Percentiles rank a stretch among this genome's conserved stretches.
Conservation (phyloP, 1,140 invertebrate genomes). For the Centruroides vittatus region DNA sequence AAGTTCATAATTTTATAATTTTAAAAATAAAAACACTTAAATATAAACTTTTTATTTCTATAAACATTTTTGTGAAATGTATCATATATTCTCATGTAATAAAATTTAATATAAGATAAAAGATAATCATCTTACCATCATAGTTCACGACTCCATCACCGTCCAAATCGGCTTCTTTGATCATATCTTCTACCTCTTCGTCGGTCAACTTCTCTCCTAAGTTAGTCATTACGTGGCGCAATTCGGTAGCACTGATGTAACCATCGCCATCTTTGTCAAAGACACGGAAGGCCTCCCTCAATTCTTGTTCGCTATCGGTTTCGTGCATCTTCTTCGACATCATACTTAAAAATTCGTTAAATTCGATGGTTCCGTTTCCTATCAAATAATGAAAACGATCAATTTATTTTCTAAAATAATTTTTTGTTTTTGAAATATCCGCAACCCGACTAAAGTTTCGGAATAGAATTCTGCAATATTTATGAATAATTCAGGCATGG, state of each 20-base stretch:
- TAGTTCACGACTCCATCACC: constrained; percentile 52
- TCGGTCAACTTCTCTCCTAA: constrained; percentile 79
- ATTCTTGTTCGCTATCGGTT: constrained; percentile 61
- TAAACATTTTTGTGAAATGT: too few species aligned
- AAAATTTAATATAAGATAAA: too few species aligned
- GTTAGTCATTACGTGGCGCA: constrained; percentile 88
- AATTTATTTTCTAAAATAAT: too few species aligned
- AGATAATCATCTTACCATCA: constrained; percentile 23
- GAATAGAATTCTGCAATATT: too few species aligned
- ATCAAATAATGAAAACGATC: too few species aligned
- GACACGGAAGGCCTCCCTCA: constrained; percentile 71
- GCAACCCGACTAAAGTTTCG: too few species aligned
- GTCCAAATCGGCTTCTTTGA: constrained; percentile 77
- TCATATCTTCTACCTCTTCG: constrained; percentile 86
- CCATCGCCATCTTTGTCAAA: constrained; percentile 91
- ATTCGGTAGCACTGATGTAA: constrained; percentile 70
- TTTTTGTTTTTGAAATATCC: too few species aligned
- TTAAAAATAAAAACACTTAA: too few species aligned
- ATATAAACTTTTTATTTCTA: too few species aligned
- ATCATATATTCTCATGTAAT: too few species aligned
- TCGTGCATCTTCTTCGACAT: constrained; percentile 88
- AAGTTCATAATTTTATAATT: too few species aligned
- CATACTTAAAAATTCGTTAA: constrained; percentile 85
- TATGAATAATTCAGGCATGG: too few species aligned
- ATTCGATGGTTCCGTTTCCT: constrained; percentile 80